Evolutionary conservation across 2,113 vertebrate species (phyloP).

Genomic region (Cavia aperea): DNA sequence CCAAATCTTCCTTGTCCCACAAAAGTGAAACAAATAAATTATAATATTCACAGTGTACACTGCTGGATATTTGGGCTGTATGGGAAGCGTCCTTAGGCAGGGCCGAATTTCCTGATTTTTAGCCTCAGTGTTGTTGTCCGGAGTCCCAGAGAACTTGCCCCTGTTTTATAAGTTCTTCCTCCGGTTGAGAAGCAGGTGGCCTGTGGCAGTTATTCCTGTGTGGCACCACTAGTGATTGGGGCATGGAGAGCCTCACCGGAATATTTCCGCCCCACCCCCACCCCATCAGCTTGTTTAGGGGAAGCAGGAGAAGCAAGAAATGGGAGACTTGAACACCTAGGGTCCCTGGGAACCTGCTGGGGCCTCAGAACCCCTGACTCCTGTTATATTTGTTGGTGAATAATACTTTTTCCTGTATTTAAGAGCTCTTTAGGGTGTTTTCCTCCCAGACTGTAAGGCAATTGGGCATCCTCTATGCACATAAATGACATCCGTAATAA

Average conservation of each 20-base stretch:
- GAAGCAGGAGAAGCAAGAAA: not conserved
- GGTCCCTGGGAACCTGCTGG: not conserved
- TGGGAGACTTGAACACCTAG: not conserved
- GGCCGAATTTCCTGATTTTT: not conserved
- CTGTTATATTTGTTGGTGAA: not conserved
- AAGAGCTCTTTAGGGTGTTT: not conserved
- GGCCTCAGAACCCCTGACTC: not conserved
- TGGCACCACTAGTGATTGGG: not conserved
- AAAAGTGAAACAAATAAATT: not conserved
- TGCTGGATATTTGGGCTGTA: not conserved
- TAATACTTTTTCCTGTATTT: not conserved
- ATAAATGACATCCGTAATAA: slow-evolving; percentile 39
- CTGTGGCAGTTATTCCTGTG: not conserved
- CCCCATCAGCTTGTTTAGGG: not conserved
- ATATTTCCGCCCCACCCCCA: fast-evolving
- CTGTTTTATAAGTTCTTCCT: not conserved
- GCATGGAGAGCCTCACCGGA: not conserved
- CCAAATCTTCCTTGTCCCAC: not conserved
- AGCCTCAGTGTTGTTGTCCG: not conserved
- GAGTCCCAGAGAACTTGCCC: not conserved
- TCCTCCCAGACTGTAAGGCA: not conserved
- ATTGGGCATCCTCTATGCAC: not conserved
- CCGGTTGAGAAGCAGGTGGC: not conserved
- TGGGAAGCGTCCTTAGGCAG: not conserved
- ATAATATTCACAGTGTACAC: no score